Evolutionary conservation across 2,888 invertebrate species (phyloP).

Genomic region (Platycheirus rosarum): DNA sequence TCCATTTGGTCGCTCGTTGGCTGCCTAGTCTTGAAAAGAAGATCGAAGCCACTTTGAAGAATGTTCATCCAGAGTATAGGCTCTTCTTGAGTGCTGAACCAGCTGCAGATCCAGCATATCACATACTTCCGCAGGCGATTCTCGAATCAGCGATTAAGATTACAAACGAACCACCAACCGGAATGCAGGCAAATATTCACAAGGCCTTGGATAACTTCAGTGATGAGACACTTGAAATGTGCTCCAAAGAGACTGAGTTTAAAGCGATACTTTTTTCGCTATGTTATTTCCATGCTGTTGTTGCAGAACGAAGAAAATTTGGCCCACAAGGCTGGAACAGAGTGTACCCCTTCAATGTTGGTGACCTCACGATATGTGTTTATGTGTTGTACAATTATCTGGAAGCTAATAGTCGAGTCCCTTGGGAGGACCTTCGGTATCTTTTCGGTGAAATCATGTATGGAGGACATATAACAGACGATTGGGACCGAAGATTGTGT

Average conservation of each 20-base stretch:
- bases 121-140: slow-evolving; percentile 92
- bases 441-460: slow-evolving; percentile 99
- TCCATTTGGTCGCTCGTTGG: slow-evolving; percentile 96
- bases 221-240: slow-evolving; percentile 96
- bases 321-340: slow-evolving; percentile 83
- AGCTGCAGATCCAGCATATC: slow-evolving; percentile 86
- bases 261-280: slow-evolving; percentile 94
- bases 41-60: slow-evolving; percentile 91
- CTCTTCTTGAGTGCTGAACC: slow-evolving; percentile 96
- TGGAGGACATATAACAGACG: slow-evolving; percentile 98
- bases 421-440: slow-evolving; percentile 97
- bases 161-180: slow-evolving; percentile 97
- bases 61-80: slow-evolving; percentile 86
- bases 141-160: slow-evolving; percentile 97
- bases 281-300: slow-evolving; percentile 97
- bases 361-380: slow-evolving; percentile 95
- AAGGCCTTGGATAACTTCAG: slow-evolving; percentile 95
- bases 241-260: slow-evolving; percentile 96
- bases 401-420: slow-evolving; percentile 93
- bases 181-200: slow-evolving; percentile 96
- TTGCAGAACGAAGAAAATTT: slow-evolving; percentile 95
- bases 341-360: slow-evolving; percentile 90
- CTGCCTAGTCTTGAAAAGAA: slow-evolving; percentile 94
- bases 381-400: slow-evolving; percentile 95
- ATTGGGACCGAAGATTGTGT: slow-evolving; percentile 96